These are phyloP conservation scores for Ornithoptera alexandrae DNA, from an alignment of 2,888 invertebrate genomes.

Conservation along the genomic window DNA sequence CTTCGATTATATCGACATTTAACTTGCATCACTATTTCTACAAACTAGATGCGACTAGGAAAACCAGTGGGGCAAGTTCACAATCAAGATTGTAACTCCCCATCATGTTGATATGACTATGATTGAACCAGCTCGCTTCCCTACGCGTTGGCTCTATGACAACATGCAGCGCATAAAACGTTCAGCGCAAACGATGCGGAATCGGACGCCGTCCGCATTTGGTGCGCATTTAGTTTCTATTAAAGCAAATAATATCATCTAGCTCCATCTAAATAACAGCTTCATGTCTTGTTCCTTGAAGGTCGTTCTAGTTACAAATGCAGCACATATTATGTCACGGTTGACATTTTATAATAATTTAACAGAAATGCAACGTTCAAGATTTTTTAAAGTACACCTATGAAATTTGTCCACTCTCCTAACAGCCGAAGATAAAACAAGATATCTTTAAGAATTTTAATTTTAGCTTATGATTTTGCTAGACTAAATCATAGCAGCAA, in stretches of 20 bases:
- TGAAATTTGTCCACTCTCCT: not conserved
- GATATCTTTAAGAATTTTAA: not conserved
- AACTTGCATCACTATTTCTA: slow-evolving; percentile 33
- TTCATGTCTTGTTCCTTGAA: slow-evolving; percentile 24
- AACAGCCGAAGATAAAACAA: too few species aligned
- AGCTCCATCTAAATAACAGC: slow-evolving; percentile 29
- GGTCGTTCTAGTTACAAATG: slow-evolving; percentile 22
- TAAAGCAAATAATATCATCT: slow-evolving; percentile 37
- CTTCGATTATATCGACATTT: slow-evolving; percentile 13
- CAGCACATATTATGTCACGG: slow-evolving; percentile 12
- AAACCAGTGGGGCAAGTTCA: slow-evolving; percentile 49
- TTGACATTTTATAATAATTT: slow-evolving; percentile 17
- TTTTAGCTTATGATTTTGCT: not conserved
- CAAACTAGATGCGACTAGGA: slow-evolving; percentile 35
- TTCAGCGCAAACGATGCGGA: slow-evolving; percentile 52
- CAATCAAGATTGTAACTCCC: slow-evolving; percentile 40
- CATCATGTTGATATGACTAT: slow-evolving; percentile 41
- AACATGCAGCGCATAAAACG: slow-evolving; percentile 36
- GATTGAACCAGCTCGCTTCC: slow-evolving; percentile 37
- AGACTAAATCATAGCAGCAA: not conserved
- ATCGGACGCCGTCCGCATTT: slow-evolving; percentile 47
- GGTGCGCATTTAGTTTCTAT: slow-evolving; percentile 41
- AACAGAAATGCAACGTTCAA: not conserved
- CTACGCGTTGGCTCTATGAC: slow-evolving; percentile 20
- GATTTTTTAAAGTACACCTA: not conserved